Percentiles rank a stretch among this genome's conserved stretches.
Conservation (phyloP, 2,113 vertebrate genomes). For the Ailuropoda melanoleuca region DNA sequence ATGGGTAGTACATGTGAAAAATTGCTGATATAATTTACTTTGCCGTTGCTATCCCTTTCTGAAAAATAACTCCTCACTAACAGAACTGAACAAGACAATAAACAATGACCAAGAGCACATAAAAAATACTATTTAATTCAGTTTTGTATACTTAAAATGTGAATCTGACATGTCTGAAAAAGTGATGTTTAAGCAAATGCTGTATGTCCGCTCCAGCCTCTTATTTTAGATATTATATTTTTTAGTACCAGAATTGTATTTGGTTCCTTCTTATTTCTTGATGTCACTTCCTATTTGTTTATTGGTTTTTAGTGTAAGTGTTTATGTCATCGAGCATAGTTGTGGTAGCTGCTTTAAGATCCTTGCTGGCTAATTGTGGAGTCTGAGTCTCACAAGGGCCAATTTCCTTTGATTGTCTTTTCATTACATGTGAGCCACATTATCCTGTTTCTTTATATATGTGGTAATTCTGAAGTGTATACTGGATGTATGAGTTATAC, state of each 20-base stretch:
- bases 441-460: background rate
- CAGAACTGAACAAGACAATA: background rate
- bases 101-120: background rate
- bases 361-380: background rate
- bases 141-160: background rate
- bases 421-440: background rate
- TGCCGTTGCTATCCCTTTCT: background rate
- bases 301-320: background rate
- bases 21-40: background rate
- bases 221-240: background rate
- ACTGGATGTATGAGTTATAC: background rate
- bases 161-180: background rate
- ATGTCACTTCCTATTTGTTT: background rate
- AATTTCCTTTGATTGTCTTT: background rate
- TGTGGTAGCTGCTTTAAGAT: background rate
- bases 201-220: background rate
- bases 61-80: background rate
- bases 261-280: background rate
- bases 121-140: conserved; percentile 27
- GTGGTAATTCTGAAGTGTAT: background rate
- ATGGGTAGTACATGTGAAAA: background rate
- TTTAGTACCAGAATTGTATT: background rate
- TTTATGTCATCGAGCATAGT: background rate
- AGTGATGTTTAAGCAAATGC: background rate
- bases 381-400: background rate